Base-by-base conservation (phyloP, 1,140 invertebrate species). In the Cryptotermes secundus region DNA sequence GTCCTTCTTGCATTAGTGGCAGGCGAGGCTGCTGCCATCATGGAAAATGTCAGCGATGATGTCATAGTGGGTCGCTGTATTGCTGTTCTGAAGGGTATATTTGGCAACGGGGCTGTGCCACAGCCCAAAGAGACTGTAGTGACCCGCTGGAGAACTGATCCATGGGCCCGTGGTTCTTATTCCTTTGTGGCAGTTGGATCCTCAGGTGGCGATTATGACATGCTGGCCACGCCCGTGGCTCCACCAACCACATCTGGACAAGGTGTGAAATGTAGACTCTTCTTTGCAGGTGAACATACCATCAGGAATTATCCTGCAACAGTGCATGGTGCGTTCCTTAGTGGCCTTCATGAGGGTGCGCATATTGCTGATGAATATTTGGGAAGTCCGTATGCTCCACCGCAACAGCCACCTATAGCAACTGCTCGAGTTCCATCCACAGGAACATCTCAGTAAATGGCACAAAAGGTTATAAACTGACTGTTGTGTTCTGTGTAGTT, bases 221-320 rank as follows among this genome's bases (percentile, higher is more conserved):
- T 99, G n/a, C 91, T 99, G 83, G 96, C 98, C 0, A 96, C 96
- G 35, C 98, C 98, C 1, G 96, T 99, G 10, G 93, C 91, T 87
- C 35, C 87, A 16, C 89, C 90, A 12, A 38, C 89, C 6, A 89
- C 90, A 59, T 34, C 65, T 1, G 38, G 87, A 38, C 90, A 90
- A n/a, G n/a, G n/a, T n/a, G n/a, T n/a, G 86, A 84, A 90, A 85
- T 94, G 95, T n/a, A 91, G 96, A 84, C 90, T 99, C 0, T 99
- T 98, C 90, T 96, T 99, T 91, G 97, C 97, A 85, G 98, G 98
- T 22, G 99, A 99, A 89, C 98, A 99, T 89, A 99, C 99, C 16
- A 99, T 98, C 89, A 93, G 98, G 22, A 99, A 99, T 91, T 99
- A 99, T 89, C 98, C 98, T 2, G 98, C 98, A 1, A 99, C 98